phyloP scores from a whole-genome alignment of 2,797 vertebrate species.

The Arvicola amphibius region DNA sequence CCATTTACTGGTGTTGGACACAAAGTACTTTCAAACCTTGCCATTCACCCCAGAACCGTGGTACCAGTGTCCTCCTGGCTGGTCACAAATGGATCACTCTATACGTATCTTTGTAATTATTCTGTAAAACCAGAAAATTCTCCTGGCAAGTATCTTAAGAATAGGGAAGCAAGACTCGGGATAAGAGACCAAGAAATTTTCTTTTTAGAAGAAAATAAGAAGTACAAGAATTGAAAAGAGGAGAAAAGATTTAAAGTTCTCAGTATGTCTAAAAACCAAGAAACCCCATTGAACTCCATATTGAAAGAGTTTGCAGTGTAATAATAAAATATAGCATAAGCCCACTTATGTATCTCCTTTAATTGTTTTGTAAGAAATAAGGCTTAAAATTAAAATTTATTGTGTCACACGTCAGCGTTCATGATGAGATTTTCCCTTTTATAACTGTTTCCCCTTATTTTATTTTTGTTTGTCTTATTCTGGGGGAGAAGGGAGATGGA shows the following conservation, averaged over 20 bases:
- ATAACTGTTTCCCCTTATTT: background rate
- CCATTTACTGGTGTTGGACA: background rate
- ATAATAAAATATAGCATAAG: slow-evolving; percentile 22
- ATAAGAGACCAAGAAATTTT: background rate
- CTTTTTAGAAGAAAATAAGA: background rate
- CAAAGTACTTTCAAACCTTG: slow-evolving; percentile 10
- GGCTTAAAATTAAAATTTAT: background rate
- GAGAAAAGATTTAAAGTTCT: slow-evolving; percentile 33
- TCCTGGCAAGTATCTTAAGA: slow-evolving; percentile 14
- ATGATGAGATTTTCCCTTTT: background rate
- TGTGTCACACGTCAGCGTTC: background rate
- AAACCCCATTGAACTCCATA: background rate
- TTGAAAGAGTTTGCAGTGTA: background rate
- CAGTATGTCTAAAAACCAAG: background rate
- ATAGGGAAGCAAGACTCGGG: slow-evolving; percentile 18
- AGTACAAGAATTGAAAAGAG: background rate
- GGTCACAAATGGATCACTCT: background rate
- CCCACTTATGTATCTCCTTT: background rate
- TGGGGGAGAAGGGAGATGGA: background rate
- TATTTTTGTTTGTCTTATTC: background rate
- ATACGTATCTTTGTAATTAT: background rate
- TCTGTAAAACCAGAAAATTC: background rate
- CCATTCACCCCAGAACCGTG: background rate
- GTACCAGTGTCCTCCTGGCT: background rate
- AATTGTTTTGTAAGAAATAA: slow-evolving; percentile 12